A percentile compares a stretch with the other conserved stretches of the same genome.
Conservation (phyloP, 2,888 invertebrate genomes). For the Nemotelus pantherinus region DNA sequence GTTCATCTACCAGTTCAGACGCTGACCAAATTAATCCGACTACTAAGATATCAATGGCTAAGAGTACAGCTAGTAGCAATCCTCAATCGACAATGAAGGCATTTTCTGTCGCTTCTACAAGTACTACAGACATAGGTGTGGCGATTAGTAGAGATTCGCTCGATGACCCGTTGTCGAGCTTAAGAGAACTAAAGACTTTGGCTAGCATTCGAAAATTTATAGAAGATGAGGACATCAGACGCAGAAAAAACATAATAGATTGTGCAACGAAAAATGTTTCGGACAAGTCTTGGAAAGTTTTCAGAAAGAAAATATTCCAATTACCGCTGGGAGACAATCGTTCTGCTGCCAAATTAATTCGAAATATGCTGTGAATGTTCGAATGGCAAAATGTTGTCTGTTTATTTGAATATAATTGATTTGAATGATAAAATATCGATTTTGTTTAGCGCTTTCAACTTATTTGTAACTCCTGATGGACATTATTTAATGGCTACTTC, state of each 20-base stretch:
- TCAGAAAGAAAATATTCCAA: constrained; percentile 56
- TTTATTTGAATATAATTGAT: too few species aligned
- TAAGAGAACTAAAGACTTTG: constrained; percentile 55
- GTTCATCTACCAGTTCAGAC: neutral
- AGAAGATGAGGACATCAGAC: constrained; percentile 55
- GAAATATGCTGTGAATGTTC: constrained; percentile 11
- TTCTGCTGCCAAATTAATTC: constrained; percentile 58
- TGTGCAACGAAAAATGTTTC: constrained; percentile 57
- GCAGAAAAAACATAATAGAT: constrained; percentile 52
- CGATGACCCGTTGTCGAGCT: constrained; percentile 50
- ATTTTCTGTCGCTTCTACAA: too few species aligned
- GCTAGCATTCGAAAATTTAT: constrained; percentile 58
- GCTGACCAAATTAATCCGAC: neutral
- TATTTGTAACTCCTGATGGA: too few species aligned
- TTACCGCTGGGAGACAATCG: constrained; percentile 54
- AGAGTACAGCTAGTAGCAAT: too few species aligned
- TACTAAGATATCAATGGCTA: neutral
- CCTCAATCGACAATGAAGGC: too few species aligned
- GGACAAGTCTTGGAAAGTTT: constrained; percentile 60
- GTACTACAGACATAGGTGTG: constrained; percentile 46
- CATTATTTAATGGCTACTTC: too few species aligned
- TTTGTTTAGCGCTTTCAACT: too few species aligned
- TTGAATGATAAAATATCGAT: too few species aligned
- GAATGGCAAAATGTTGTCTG: neutral
- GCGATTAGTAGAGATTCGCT: constrained; percentile 49